Evolutionary conservation across 1,140 invertebrate genomes (phyloP), one percentile per base, ranked within the genome.

Genomic region (Magallana gigas): DNA sequence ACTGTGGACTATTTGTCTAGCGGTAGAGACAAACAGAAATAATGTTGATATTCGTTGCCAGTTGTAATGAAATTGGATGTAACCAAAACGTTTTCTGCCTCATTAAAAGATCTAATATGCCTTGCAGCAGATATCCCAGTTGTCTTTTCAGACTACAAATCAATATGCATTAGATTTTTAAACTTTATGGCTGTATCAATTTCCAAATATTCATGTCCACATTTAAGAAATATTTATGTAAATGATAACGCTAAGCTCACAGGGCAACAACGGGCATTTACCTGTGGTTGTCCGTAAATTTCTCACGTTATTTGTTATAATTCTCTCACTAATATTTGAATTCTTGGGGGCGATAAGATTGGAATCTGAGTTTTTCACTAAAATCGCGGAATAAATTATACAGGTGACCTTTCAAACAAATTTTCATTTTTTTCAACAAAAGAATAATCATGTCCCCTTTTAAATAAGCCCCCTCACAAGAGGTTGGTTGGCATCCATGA

Each of bases 201-300:
- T 18, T 76, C 68, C 68, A 76, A 76, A 76, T 36, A 23, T 18
- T 76, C 11, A 76, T 76, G 68, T 76, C 68, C 68, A 76, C 68
- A 76, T 76, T 76, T 29, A 76, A 76, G 68, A 76, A 76, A 76
- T 76, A 11, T 76, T 76, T 76, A 76, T 76, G 68, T 23, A 76
- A 76, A 76, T 76, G 23, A 76, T 29, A 76, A 76, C 36, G 36
- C 8, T 16, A 64, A 64, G 18, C 36, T 76, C 68, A 29, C 23
- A 76, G 68, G 68, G 68, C 68, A 76, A 76, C 23, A 76, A 76
- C 23, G 23, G 68, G 68, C 23, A 76, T 76, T 76, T 76, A 76
- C 68, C 68, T 76, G 68, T 76, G 11, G 14, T 29, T 76, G 68
- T 76, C 23, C 68, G 7, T 12, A 76, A 71, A 76, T 12, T 76